Evolutionary conservation across 2,797 vertebrate genomes (phyloP).

Genomic region (Typhlichthys subterraneus): DNA sequence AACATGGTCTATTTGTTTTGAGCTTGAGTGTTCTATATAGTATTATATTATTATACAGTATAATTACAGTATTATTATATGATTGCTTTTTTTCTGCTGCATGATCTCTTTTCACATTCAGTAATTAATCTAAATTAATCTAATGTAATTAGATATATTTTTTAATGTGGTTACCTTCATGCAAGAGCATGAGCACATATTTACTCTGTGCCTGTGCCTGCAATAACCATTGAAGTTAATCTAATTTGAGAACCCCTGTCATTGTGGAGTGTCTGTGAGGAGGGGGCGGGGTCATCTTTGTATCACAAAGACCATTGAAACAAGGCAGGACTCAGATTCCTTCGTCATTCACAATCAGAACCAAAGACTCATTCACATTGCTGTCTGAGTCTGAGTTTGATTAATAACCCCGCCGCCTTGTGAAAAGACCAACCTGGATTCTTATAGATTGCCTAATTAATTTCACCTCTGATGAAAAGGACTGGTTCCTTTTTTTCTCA

Average conservation of each 20-base stretch:
- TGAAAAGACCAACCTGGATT: constrained; percentile 28
- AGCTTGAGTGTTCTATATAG: too few relatives aligned
- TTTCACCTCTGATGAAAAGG: constrained; percentile 13
- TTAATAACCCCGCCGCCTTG: constrained; percentile 26
- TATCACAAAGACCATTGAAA: constrained; percentile 27
- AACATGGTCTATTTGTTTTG: too few relatives aligned
- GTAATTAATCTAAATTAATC: too few relatives aligned
- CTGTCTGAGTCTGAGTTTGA: constrained; percentile 41
- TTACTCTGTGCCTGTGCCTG: constrained; percentile 12
- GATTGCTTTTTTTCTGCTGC: too few relatives aligned
- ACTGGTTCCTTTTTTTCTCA: not conserved
- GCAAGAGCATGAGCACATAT: constrained; percentile 10
- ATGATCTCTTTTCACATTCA: too few relatives aligned
- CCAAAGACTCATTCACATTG: constrained; percentile 34
- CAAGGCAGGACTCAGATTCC: constrained; percentile 34
- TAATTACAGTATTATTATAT: too few relatives aligned
- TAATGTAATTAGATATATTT: too few relatives aligned
- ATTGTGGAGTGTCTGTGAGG: not conserved
- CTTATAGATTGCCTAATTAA: constrained; percentile 42
- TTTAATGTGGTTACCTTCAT: not conserved
- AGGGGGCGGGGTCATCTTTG: constrained; percentile 28
- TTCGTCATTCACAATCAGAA: constrained; percentile 52
- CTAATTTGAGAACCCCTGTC: not conserved
- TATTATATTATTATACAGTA: too few relatives aligned
- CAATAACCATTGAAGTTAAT: constrained; percentile 22